Percentiles rank a stretch among this genome's conserved stretches.
These are phyloP conservation scores for Lycophotia porphyrea DNA, from an alignment of 2,888 invertebrate genomes.

Conservation along the genomic window DNA sequence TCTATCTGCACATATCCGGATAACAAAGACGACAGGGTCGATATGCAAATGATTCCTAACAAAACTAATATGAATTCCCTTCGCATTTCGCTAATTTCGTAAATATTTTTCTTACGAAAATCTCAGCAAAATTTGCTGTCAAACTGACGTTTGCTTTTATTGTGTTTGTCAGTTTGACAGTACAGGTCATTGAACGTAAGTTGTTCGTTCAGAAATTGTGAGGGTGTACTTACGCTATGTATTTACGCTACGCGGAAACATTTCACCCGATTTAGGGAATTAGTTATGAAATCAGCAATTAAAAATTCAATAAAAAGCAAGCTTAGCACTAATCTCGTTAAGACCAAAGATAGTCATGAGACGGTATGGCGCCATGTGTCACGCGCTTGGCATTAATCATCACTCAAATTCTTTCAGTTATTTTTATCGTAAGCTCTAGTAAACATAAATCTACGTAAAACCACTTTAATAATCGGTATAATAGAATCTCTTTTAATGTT, in stretches of 20 bases:
- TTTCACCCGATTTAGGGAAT: neutral
- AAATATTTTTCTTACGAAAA: constrained; percentile 26
- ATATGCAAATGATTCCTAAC: constrained; percentile 82
- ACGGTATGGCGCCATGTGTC: constrained; percentile 45
- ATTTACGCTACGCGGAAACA: too few species aligned
- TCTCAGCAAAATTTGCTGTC: constrained; percentile 14
- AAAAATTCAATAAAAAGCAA: neutral
- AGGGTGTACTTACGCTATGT: too few species aligned
- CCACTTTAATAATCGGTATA: constrained; percentile 6
- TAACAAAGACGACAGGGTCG: constrained; percentile 81
- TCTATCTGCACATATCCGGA: constrained; percentile 77
- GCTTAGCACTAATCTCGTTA: neutral
- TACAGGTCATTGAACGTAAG: neutral
- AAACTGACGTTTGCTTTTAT: constrained; percentile 21
- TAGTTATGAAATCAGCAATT: too few species aligned
- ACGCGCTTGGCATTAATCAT: neutral
- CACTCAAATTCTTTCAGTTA: constrained; percentile 30
- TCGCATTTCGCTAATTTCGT: constrained; percentile 74
- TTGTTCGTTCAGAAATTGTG: constrained; percentile 42
- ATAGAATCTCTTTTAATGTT: neutral
- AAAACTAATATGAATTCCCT: constrained; percentile 83
- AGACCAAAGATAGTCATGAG: constrained; percentile 3
- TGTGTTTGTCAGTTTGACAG: constrained; percentile 10
- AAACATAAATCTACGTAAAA: constrained; percentile 21
- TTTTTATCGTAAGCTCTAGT: constrained; percentile 33